Base-by-base conservation (phyloP, 2,888 invertebrate genomes). In the Podotricha telesiphe region DNA sequence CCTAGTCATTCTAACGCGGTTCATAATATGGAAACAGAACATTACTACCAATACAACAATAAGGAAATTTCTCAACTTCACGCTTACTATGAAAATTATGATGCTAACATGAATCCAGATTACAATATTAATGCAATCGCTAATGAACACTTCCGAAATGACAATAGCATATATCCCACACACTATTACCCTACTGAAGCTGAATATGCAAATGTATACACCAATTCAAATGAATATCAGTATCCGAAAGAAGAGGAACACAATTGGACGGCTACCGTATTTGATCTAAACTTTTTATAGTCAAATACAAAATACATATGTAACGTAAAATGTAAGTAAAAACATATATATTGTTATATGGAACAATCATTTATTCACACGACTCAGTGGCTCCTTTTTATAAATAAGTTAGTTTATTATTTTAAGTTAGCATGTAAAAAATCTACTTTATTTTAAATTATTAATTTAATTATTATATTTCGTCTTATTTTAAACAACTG, bases 171-270 rank as follows among this genome's bases (percentile, higher is more conserved):
- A 11, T 84, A 84, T 71, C 82, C 83, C 17, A 83, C 85, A 2
- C 78, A 83, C 59, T 84, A 84, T 73, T 86, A 84, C 71, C 83
- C 85, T 1, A 68, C 74, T 63, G 68, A 50, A 3, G 50, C 68
- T 20, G 69, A 70, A 55, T 69, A 65, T 59, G 68, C 64, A 50
- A 68, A 63, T 59, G 63, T 65, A 42, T 71, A 65, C 3, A 70
- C 48, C 2, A 51, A 68, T 40, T 53, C 55, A 20, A 55, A 69
- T 55, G 34, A 20, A 58, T 47, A 34, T 42, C 53, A 65, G 22
- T n/a, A 15, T 11, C 40, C 55, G 11, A 50, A 48, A 50, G 47
- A 64, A 11, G 66, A 68, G 5, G 28, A 69, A 22, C 65, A 71
- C 20, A 67, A 71, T 66, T 80, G 78, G 78, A 73, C 77, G 11